Evolutionary conservation across 1,140 invertebrate genomes (phyloP).

Genomic region (Drosophila aff.): DNA sequence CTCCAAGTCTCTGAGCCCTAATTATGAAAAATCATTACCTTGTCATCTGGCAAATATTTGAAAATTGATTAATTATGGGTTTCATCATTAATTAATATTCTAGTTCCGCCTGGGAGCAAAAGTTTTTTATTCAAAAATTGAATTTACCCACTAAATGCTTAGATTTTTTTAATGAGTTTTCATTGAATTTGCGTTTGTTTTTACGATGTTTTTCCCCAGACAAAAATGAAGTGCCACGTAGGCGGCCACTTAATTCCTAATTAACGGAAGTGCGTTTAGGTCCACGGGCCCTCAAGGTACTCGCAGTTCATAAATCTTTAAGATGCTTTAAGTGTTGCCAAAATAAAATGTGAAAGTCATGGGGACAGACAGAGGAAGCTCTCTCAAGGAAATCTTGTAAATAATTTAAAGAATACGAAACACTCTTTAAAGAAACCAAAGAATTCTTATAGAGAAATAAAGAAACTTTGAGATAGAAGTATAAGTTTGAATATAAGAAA

Average conservation of each 20-base stretch:
- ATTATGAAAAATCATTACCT: slow-evolving; percentile 19
- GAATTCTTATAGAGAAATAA: background rate
- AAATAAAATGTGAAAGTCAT: slow-evolving; percentile 32
- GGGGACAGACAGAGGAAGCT: background rate
- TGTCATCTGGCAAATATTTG: slow-evolving; percentile 24
- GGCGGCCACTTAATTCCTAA: slow-evolving; percentile 56
- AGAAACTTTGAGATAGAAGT: background rate
- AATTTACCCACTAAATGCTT: slow-evolving; percentile 22
- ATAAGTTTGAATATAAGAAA: background rate
- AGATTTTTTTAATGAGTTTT: slow-evolving; percentile 37
- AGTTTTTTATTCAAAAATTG: slow-evolving; percentile 24
- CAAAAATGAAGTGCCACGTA: slow-evolving; percentile 49
- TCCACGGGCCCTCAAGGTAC: slow-evolving; percentile 14
- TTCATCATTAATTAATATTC: slow-evolving; percentile 20
- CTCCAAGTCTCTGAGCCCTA: slow-evolving; percentile 8
- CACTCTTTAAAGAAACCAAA: slow-evolving; percentile 1
- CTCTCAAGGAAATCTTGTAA: background rate
- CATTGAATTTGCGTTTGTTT: slow-evolving; percentile 28
- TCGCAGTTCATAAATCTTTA: slow-evolving; percentile 68
- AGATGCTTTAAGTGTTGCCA: slow-evolving; percentile 67
- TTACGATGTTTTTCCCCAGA: slow-evolving; percentile 19
- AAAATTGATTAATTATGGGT: slow-evolving; percentile 32
- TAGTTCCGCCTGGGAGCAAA: slow-evolving; percentile 28
- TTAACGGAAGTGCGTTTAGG: slow-evolving; percentile 61
- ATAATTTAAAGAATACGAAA: background rate